These are phyloP conservation scores for Drosophila nigromelanica DNA, from an alignment of 1,140 invertebrate species.

Conservation along the genomic window DNA sequence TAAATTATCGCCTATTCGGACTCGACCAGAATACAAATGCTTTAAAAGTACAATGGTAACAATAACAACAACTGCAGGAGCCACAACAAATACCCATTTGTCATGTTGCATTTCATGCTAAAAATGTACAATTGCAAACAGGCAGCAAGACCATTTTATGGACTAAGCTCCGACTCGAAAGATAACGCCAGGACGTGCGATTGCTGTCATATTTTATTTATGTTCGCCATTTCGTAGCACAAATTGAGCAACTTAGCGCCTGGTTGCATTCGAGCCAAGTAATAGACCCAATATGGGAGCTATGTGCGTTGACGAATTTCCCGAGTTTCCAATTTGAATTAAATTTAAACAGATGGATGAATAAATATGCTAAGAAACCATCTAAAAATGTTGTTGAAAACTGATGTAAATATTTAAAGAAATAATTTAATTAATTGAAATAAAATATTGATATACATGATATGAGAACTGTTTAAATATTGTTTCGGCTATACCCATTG, in stretches of 20 bases:
- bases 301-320: too few relatives aligned
- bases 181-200: slow-evolving; percentile 23
- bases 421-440: background rate
- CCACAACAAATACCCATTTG: slow-evolving; percentile 70
- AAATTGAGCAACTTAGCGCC: slow-evolving; percentile 46
- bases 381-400: background rate
- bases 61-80: slow-evolving; percentile 30
- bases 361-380: background rate
- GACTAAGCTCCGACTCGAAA: slow-evolving; percentile 34
- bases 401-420: background rate
- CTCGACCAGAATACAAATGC: slow-evolving; percentile 61
- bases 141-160: slow-evolving; percentile 45
- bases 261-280: slow-evolving; percentile 43
- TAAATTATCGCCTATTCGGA: slow-evolving; percentile 59
- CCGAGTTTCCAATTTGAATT: too few relatives aligned
- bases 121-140: slow-evolving; percentile 54
- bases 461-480: background rate
- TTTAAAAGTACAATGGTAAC: slow-evolving; percentile 49
- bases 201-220: slow-evolving; percentile 67
- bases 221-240: slow-evolving; percentile 52
- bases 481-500: background rate
- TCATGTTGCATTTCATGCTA: slow-evolving; percentile 62
- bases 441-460: background rate
- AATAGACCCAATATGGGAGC: slow-evolving; percentile 60
- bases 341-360: background rate